Percentiles rank a stretch among this genome's conserved stretches.
These are phyloP conservation scores for Drosophila sturtevanti DNA, from an alignment of 1,140 invertebrate species.

Conservation along the genomic window DNA sequence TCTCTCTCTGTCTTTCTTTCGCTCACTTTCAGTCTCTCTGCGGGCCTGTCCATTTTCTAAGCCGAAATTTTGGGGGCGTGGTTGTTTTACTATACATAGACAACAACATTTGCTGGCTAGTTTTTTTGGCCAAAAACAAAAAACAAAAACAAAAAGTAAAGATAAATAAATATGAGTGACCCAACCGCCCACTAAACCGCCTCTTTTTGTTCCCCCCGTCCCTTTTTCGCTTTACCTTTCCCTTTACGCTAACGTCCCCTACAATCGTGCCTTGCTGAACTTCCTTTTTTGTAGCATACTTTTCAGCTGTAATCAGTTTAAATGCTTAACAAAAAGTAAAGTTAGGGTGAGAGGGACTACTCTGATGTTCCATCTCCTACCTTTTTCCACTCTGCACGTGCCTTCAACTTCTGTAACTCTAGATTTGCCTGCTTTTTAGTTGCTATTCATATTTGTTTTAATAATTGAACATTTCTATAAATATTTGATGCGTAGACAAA, in stretches of 20 bases:
- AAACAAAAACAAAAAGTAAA: slow-evolving; percentile 76
- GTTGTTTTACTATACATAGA: slow-evolving; percentile 50
- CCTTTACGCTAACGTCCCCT: neutral
- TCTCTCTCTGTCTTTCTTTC: neutral
- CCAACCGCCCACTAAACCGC: slow-evolving; percentile 19
- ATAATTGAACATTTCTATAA: slow-evolving; percentile 73
- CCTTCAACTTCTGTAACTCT: neutral
- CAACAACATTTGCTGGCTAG: slow-evolving; percentile 49
- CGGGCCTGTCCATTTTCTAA: slow-evolving; percentile 36
- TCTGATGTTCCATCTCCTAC: neutral
- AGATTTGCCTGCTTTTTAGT: slow-evolving; percentile 60
- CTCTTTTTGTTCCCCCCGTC: neutral
- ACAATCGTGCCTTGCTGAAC: slow-evolving; percentile 3
- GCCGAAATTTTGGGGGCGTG: slow-evolving; percentile 25
- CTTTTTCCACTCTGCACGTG: neutral
- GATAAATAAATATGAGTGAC: slow-evolving; percentile 78
- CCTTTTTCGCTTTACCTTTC: too few relatives aligned
- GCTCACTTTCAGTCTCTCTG: neutral
- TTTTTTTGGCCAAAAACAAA: slow-evolving; percentile 63
- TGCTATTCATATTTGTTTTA: slow-evolving; percentile 80
- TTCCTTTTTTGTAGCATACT: slow-evolving; percentile 63
- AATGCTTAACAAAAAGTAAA: slow-evolving; percentile 69
- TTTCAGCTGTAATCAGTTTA: slow-evolving; percentile 80
- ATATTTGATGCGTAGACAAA: slow-evolving; percentile 77
- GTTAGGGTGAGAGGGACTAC: neutral